phyloP scores from a whole-genome alignment of 2,797 vertebrate genomes.

The Sebastes taczanowskii region DNA sequence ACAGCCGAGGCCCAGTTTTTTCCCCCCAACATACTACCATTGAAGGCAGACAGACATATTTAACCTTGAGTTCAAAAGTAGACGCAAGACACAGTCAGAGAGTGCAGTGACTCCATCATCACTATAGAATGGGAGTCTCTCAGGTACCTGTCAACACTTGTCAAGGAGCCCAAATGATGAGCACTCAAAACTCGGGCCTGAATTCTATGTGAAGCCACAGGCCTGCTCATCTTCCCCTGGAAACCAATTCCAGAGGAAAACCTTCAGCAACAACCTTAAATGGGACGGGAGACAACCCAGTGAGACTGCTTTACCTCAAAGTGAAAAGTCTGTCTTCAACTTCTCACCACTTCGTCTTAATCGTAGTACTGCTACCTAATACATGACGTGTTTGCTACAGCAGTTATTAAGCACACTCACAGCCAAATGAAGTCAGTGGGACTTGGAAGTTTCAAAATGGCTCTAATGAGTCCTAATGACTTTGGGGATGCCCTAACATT shows the following conservation, averaged over 20 bases:
- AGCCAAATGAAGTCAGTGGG: neutral
- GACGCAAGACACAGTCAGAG: slow-evolving; percentile 4
- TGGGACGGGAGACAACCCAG: neutral
- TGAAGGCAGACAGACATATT: slow-evolving; percentile 12
- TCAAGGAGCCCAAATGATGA: slow-evolving; percentile 1
- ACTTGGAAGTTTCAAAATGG: neutral
- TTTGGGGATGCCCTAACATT: neutral
- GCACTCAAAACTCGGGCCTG: neutral
- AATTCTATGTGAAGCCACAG: slow-evolving; percentile 16
- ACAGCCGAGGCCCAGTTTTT: neutral
- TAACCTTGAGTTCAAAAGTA: slow-evolving; percentile 8
- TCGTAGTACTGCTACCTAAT: no score
- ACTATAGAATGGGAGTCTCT: slow-evolving; percentile 4
- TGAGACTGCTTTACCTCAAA: neutral
- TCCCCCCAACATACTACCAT: neutral
- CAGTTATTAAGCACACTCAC: neutral
- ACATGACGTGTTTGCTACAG: neutral
- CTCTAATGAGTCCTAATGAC: neutral
- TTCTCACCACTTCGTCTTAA: neutral
- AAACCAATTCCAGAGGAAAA: slow-evolving; percentile 3
- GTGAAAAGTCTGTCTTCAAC: neutral
- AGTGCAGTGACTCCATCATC: slow-evolving; percentile 17
- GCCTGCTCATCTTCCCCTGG: neutral
- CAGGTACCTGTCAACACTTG: slow-evolving; percentile 6
- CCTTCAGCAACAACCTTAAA: neutral